Evolutionary conservation across 2,797 vertebrate species (phyloP), one percentile per base, ranked within the genome.

Genomic region (Coccyzus lansbergi): DNA sequence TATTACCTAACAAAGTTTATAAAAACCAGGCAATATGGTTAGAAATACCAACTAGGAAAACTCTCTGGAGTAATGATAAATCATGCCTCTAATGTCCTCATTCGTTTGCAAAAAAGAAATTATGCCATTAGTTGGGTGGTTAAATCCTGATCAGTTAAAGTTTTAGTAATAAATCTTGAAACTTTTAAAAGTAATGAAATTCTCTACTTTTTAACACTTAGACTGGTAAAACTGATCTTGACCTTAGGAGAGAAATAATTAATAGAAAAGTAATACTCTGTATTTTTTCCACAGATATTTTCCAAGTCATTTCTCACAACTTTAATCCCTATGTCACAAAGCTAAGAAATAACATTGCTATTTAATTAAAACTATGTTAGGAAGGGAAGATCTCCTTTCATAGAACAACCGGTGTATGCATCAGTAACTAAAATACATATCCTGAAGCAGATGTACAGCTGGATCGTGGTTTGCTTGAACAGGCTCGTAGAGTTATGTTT

Each of bases 341-440:
- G 44, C 40, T 76, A 42, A 71, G 36, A 70, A 74, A 55, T 4
- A 64, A 38, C 74, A 33, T 15, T 56, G 34, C 38, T 33, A 4
- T 67, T 83, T 77, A 69, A 84, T 69, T 64, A 72, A 68, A 77
- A 12, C 26, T n/a, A 3, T 53, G 26, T 56, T n/a, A 52, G 55
- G 56, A 64, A 58, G 22, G 63, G 26, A 59, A 77, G 29, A 49
- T 8, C 9, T 29, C 49, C 38, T 62, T 63, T 55, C 69, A 34
- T 20, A 60, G 44, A n/a, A 64, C 52, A 88, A 22, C 62, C 28
- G 11, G 6, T 33, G 10, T 21, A 42, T 17, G 40, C 52, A 16
- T 28, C 11, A 1, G 40, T n/a, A 71, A 22, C 53, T 58, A 28
- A 40, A 31, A 46, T 3, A 31, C 0, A 0, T 12, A 12, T 16